A percentile compares a stretch with the other conserved stretches of the same genome.
Evolutionary conservation across 2,113 vertebrate species (phyloP).

Genomic region (Psilopsiagon aymara): DNA sequence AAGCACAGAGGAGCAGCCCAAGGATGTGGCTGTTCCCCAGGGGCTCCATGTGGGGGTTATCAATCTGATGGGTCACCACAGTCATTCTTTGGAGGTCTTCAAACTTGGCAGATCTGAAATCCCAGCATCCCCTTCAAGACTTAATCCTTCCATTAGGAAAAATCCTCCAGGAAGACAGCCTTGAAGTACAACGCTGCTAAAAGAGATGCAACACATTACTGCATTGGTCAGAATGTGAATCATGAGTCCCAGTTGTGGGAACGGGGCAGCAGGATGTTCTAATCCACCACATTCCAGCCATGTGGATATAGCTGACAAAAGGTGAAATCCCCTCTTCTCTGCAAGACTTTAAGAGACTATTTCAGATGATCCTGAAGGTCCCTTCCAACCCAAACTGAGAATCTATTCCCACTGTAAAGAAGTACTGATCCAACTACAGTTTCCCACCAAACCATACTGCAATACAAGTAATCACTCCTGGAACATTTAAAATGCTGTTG

Average conservation of each 20-base stretch:
- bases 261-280: neutral
- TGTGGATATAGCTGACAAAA: neutral
- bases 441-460: neutral
- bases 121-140: neutral
- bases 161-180: neutral
- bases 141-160: neutral
- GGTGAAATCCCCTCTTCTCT: neutral
- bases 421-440: neutral
- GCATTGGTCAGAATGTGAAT: accelerated
- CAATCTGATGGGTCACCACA: neutral
- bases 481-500: neutral
- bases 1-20: neutral
- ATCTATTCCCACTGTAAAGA: neutral
- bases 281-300: neutral
- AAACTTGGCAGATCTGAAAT: neutral
- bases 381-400: neutral
- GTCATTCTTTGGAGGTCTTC: neutral
- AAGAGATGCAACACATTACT: neutral
- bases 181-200: neutral
- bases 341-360: neutral
- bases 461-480: neutral
- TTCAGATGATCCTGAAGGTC: neutral
- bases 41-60: neutral
- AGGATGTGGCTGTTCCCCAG: neutral
- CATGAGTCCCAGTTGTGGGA: accelerated